Evolutionary conservation across 2,888 invertebrate species (phyloP), one percentile per base, ranked within the genome.

Genomic region (Lycocerus yunnanus): DNA sequence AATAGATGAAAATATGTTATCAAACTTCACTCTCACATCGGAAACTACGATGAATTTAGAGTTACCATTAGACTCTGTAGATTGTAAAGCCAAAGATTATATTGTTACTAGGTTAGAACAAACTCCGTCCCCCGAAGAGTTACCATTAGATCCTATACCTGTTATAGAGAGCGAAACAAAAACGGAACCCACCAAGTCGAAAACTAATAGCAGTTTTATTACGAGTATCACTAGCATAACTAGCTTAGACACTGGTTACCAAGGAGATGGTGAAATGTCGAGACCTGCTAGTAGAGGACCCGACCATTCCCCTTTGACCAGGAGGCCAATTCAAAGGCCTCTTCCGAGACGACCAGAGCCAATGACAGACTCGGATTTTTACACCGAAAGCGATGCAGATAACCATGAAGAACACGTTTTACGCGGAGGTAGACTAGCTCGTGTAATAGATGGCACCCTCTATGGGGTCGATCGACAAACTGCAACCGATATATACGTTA

Each of bases 221-320:
- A 95, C 95, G 2, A 95, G 95, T 83, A 94, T 95, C 15, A 95
- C 95, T n/a, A 95, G 96, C 84, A 95, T 95, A 76, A 95, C 95
- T 21, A 97, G 97, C 86, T 89, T 96, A 79, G 97, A 97, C 86
- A 94, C 93, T n/a, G 97, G 97, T 60, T 97, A 97, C 87, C 97
- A 96, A 88, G 97, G 97, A 10, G 95, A 95, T 87, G 95, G 95
- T 5, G 95, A 95, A 88, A 95, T 95, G 92, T 95, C 95, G 18
- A 89, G 95, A 75, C 95, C 95, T 0, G 95, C 94, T 0, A 95
- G 95, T 81, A 90, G 95, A 78, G 93, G 93, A 66, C 93, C 93
- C 43, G 94, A 95, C 84, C 93, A 93, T 84, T 93, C 94, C 4
- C 91, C 91, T 5, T 87, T 90, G 67, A 86, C 89, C 0, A 85